Base-by-base conservation (phyloP, 1,140 invertebrate species). In the Lasaia peninsularis region DNA sequence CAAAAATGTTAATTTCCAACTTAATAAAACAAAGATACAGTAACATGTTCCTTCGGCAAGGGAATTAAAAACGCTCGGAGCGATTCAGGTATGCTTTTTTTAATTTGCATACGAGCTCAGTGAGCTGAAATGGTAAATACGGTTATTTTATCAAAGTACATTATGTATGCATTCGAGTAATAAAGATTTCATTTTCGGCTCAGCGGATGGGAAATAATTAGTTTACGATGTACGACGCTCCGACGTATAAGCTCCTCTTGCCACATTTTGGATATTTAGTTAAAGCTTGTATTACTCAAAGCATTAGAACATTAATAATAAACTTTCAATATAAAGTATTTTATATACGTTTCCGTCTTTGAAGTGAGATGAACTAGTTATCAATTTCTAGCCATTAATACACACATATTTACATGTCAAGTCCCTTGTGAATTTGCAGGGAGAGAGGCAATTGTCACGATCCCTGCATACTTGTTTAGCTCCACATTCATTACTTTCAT, bases 131-230 rank as follows among this genome's bases (percentile, higher is more conserved):
- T 21, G 40, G 40, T 48, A 48, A 48, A 48, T 48, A 48, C 40
- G 40, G 40, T 48, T 48, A 48, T 48, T 48, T 48, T 48, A 48
- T 48, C 40, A 48, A 48, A 48, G 40, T 48, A 48, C 40, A 48
- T 48, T 48, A 48, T 48, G 40, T 48, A 48, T 48, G 40, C 40
- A 21, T 48, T 48, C 40, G 40, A 48, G 40, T 48, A 48, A 48
- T 48, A 48, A 48, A 48, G 40, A 48, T 48, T 48, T 48, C 40
- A 48, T 48, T 48, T 48, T 44, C 40, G 40, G 40, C 40, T 11
- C 40, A 44, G 18, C 40, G 40, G 40, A 11, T 44, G 40, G 40
- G 40, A 44, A 44, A 44, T 44, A 44, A 44, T 44, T 44, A 44
- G 40, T 44, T 44, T 44, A 44, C 20, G 11, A 20, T 40, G 37